These are phyloP conservation scores for Zaprionus capensis DNA, from an alignment of 1,140 invertebrate genomes.

Conservation along the genomic window DNA sequence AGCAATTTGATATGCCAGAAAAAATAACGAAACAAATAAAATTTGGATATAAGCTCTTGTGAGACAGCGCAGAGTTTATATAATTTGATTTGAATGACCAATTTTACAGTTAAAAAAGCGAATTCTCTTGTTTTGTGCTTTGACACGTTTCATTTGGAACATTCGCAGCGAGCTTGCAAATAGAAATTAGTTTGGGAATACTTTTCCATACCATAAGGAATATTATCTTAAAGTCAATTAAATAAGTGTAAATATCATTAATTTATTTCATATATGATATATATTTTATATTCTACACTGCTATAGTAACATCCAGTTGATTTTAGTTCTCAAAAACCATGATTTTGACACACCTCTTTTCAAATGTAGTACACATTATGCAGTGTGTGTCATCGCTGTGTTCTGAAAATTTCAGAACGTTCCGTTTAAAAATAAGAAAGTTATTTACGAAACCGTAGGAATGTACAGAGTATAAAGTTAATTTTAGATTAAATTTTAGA, in stretches of 20 bases:
- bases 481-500: not conserved
- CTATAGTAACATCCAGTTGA: not conserved
- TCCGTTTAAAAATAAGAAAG: slow-evolving; percentile 11
- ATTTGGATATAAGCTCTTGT: slow-evolving; percentile 30
- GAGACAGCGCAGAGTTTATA: slow-evolving; percentile 51
- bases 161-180: slow-evolving; percentile 2
- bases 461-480: not conserved
- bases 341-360: not conserved
- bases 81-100: slow-evolving; percentile 54
- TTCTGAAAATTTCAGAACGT: not conserved
- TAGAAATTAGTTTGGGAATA: not conserved
- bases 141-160: slow-evolving; percentile 58
- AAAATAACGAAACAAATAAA: not conserved
- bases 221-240: not conserved
- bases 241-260: not conserved
- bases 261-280: not conserved
- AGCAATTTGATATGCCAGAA: slow-evolving; percentile 66
- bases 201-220: not conserved
- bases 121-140: slow-evolving; percentile 45
- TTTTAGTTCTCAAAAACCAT: not conserved
- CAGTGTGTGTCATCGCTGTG: not conserved
- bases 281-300: no score
- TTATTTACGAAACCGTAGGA: not conserved
- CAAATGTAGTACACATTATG: not conserved
- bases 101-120: slow-evolving; percentile 51